phyloP scores from a whole-genome alignment of 2,113 vertebrate species.

The Globicephala melas region DNA sequence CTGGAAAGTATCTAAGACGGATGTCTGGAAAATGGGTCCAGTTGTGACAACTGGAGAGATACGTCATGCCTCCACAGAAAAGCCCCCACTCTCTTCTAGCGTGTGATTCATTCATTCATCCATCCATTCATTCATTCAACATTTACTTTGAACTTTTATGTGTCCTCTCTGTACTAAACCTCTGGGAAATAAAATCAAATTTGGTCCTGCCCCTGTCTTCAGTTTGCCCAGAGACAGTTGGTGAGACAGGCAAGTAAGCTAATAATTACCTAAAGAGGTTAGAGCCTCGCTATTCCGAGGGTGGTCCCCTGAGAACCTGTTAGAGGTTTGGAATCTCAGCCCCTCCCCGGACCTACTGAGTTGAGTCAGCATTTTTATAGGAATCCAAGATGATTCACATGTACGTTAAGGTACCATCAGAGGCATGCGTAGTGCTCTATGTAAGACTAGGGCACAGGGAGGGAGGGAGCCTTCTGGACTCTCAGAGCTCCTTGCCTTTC shows the following conservation, averaged over 20 bases:
- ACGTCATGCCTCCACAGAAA: not conserved
- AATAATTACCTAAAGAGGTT: not conserved
- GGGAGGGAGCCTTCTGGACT: not conserved
- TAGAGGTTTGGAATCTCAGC: not conserved
- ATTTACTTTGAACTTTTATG: not conserved
- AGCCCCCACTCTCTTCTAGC: not conserved
- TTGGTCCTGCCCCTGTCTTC: not conserved
- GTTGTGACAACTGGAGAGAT: not conserved
- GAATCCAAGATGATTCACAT: not conserved
- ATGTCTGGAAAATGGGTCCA: not conserved
- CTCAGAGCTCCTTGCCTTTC: not conserved
- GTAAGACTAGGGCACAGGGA: not conserved
- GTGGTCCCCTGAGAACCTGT: not conserved
- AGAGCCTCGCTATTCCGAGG: not conserved
- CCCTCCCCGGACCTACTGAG: not conserved
- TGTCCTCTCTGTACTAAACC: not conserved
- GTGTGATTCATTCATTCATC: not conserved
- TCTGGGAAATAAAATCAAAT: not conserved
- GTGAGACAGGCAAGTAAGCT: not conserved
- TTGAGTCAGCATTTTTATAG: not conserved
- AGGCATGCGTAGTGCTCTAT: not conserved
- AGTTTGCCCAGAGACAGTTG: not conserved
- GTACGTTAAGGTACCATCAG: not conserved
- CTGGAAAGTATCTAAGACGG: not conserved
- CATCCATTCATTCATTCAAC: not conserved